These are phyloP conservation scores for Neolamprologus longior DNA, from an alignment of 2,113 vertebrate species.

Conservation along the genomic window DNA sequence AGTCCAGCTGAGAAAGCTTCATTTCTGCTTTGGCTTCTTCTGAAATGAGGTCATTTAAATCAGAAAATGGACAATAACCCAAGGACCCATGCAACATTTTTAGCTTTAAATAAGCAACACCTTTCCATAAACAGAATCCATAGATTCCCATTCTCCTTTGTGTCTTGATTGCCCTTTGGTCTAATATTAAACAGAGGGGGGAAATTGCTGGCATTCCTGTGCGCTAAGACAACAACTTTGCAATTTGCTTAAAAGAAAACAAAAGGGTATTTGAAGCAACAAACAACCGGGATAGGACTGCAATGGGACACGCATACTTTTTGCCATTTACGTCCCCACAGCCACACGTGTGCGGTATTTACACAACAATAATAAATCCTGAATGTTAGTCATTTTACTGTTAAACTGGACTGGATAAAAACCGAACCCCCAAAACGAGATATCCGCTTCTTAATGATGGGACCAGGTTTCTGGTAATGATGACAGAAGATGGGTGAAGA, in stretches of 20 bases:
- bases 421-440: neutral
- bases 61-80: neutral
- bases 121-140: neutral
- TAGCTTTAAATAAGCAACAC: neutral
- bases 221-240: constrained; percentile 69
- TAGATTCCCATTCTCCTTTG: neutral
- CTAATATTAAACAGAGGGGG: constrained; percentile 65
- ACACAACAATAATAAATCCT: neutral
- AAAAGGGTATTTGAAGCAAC: neutral
- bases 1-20: neutral
- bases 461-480: neutral
- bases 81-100: neutral
- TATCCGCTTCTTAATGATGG: neutral
- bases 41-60: neutral
- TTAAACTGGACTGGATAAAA: neutral
- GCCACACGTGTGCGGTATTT: neutral
- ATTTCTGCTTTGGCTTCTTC: neutral
- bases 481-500: neutral
- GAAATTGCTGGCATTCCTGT: constrained; percentile 84
- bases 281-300: neutral
- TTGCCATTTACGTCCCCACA: neutral
- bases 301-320: neutral
- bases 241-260: constrained; percentile 51
- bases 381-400: neutral
- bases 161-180: neutral